phyloP scores from a whole-genome alignment of 2,888 invertebrate species.

The Rhaphigaster nebulosa region DNA sequence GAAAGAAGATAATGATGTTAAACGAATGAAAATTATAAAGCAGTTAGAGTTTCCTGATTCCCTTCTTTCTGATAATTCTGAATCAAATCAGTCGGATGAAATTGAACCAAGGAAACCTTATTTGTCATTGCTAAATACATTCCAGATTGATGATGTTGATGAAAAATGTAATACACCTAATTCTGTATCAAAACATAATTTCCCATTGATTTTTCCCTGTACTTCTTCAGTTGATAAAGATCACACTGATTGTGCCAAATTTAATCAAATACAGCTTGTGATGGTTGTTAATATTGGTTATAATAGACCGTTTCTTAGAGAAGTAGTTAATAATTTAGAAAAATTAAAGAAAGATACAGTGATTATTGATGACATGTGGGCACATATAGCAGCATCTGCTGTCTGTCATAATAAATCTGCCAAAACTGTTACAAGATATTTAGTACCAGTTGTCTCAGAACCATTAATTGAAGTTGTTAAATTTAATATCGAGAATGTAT shows the following conservation, averaged over 20 bases:
- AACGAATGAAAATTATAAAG: constrained; percentile 33
- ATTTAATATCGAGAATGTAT: constrained; percentile 6
- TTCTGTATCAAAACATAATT: constrained; percentile 9
- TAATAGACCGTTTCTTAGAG: constrained; percentile 26
- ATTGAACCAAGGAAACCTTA: constrained; percentile 3
- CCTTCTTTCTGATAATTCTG: neutral
- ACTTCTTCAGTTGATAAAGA: constrained; percentile 15
- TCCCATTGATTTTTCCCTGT: constrained; percentile 37
- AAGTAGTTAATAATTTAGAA: constrained; percentile 41
- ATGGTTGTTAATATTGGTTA: constrained; percentile 45
- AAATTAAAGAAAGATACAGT: neutral
- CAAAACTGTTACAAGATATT: constrained; percentile 24
- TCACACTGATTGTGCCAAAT: constrained; percentile 8
- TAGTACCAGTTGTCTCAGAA: constrained; percentile 49
- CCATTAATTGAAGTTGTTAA: constrained; percentile 36
- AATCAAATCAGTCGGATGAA: constrained; percentile 7
- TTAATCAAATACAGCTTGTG: constrained; percentile 22
- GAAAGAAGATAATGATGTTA: neutral
- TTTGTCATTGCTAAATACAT: constrained; percentile 3
- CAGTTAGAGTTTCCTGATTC: neutral
- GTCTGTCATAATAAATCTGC: neutral
- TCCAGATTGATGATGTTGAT: constrained; percentile 10
- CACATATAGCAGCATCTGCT: constrained; percentile 53
- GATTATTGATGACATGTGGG: constrained; percentile 49
- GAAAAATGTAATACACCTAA: neutral